Conservation (phyloP, 1,140 invertebrate genomes). For the Euglossa dilemma region DNA sequence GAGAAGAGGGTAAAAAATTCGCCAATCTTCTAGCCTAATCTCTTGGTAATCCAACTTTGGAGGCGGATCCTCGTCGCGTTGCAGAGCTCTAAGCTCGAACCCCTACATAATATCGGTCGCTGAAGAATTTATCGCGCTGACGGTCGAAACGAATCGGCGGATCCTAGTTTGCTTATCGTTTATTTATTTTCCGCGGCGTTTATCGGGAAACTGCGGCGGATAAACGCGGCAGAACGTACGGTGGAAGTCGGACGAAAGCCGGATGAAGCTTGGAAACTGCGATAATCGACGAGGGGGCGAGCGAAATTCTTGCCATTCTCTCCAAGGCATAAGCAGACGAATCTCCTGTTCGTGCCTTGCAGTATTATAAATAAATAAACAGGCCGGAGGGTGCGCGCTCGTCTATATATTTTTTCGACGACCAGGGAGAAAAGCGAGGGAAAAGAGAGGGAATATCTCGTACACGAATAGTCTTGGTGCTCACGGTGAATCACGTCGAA, state of each 20-base stretch:
- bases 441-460: neutral
- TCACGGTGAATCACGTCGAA: neutral
- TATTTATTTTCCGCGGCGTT: slow-evolving; percentile 12
- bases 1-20: too few species aligned
- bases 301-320: slow-evolving; percentile 7
- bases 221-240: neutral
- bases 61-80: too few species aligned
- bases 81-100: too few species aligned
- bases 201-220: neutral
- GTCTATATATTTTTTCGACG: neutral
- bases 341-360: neutral
- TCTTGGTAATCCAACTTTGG: too few species aligned
- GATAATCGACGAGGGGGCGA: slow-evolving; percentile 12
- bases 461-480: neutral
- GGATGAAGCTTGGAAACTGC: slow-evolving; percentile 2
- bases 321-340: neutral
- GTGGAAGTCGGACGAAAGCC: neutral
- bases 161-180: slow-evolving; percentile 14
- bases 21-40: too few species aligned
- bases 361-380: slow-evolving; percentile 11
- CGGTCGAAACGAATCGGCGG: neutral
- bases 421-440: neutral
- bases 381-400: neutral
- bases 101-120: neutral
- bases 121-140: neutral